Evolutionary conservation across 2,797 vertebrate species (phyloP), one percentile per base, ranked within the genome.

Genomic region (Myotis findleyi): DNA sequence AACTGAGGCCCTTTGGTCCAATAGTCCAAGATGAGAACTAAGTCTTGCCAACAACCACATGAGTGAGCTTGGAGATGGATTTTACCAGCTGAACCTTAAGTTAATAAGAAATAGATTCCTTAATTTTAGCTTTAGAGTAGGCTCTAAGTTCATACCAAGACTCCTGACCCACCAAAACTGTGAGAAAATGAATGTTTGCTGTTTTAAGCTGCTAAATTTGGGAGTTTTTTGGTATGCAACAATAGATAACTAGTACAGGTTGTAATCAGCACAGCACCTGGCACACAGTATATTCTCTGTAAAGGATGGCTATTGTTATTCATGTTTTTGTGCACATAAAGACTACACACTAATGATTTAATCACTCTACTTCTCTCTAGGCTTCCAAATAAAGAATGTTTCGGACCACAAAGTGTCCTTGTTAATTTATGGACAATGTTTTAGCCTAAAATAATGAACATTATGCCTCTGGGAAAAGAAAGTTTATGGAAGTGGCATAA

Each of bases 371-470:
- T 91, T 76, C 66, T 84, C 71, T 36, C 44, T 93, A 57, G 33
- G 38, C 10, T 95, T 94, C 27, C 64, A 75, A 76, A 96, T 91
- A 81, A 85, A 69, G 36, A 82, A 75, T 49, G 18, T 71, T 92
- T 59, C 27, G 72, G 41, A 73, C 44, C 7, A 68, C 69, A 85
- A 55, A 85, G 27, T 77, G 20, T 5, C 25, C 91, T 49, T 85
- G 59, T 5, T 75, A 88, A 86, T 82, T 90, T 55, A 36, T 38
- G 49, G 33, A 44, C 33, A 75, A 27, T n/a, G 33, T 59, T 77
- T 49, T 75, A 69, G n/a, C 27, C 69, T 86, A 47, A 93, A 94
- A 84, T 71, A 44, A 72, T 72, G 20, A 83, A 64, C 16, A 87
- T 51, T 68, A 33, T 64, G 11, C 64, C 86, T 62, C 82, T 71